Conservation (phyloP, 2,888 invertebrate genomes). For the Spatulosminthurus flaviceps region DNA sequence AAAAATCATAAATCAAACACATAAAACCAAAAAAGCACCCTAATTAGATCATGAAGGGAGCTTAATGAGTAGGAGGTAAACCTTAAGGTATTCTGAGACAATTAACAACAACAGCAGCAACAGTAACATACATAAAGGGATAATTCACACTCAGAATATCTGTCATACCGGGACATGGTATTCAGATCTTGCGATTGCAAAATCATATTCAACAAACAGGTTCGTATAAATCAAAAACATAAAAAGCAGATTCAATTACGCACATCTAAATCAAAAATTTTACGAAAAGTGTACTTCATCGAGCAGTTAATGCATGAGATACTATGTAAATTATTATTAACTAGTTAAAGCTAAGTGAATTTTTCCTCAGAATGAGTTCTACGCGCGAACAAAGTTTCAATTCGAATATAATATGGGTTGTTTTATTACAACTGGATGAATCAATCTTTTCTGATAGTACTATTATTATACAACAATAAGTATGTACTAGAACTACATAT, state of each 20-base stretch:
- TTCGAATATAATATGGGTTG: slow-evolving; percentile 46
- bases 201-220: background rate
- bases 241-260: slow-evolving; percentile 3
- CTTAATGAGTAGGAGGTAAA: background rate
- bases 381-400: slow-evolving; percentile 30
- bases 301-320: slow-evolving; percentile 18
- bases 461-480: slow-evolving; percentile 52
- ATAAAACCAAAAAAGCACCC: slow-evolving; percentile 40
- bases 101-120: slow-evolving; percentile 27
- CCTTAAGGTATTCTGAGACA: slow-evolving; percentile 1
- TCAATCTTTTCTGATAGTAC: slow-evolving; percentile 48
- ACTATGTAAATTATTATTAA: slow-evolving; percentile 28
- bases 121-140: background rate
- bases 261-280: slow-evolving; percentile 13
- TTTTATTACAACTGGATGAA: slow-evolving; percentile 54
- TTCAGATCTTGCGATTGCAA: background rate
- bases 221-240: slow-evolving; percentile 4
- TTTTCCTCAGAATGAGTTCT: slow-evolving; percentile 35
- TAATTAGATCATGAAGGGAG: slow-evolving; percentile 26
- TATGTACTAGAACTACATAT: slow-evolving; percentile 51
- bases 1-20: slow-evolving; percentile 43
- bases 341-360: slow-evolving; percentile 40
- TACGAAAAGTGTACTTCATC: background rate
- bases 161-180: background rate
- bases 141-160: slow-evolving; percentile 20